A percentile compares a stretch with the other conserved stretches of the same genome.
Evolutionary conservation across 2,797 vertebrate species (phyloP).

Genomic region (Todus mexicanus): DNA sequence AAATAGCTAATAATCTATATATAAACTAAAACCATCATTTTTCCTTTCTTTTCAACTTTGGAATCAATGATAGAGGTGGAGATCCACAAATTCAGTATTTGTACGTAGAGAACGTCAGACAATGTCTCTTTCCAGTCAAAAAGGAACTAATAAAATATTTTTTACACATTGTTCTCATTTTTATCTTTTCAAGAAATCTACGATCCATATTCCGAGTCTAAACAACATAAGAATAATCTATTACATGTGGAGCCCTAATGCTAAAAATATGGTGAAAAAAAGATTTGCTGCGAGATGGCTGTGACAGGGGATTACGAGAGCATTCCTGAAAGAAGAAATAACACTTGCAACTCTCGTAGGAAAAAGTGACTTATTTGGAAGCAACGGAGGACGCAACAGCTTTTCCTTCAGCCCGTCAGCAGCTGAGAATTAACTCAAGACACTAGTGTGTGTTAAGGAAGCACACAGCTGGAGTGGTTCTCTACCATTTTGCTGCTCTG

Average conservation of each 20-base stretch:
- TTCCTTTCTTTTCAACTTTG: background rate
- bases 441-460: background rate
- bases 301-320: background rate
- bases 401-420: background rate
- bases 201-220: background rate
- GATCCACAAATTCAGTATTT: background rate
- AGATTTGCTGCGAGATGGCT: background rate
- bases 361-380: slow-evolving; percentile 1
- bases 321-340: slow-evolving; percentile 10
- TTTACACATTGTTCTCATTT: background rate
- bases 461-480: background rate
- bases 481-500: background rate
- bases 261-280: background rate
- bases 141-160: background rate
- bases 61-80: background rate
- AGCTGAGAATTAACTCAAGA: background rate
- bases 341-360: background rate
- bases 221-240: background rate
- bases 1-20: background rate
- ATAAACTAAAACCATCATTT: background rate
- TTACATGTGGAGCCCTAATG: background rate
- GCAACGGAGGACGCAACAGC: background rate
- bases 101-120: background rate
- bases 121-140: background rate
- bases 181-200: background rate